Evolutionary conservation across 1,140 invertebrate species (phyloP).

Genomic region (Cotesia glomerata): DNA sequence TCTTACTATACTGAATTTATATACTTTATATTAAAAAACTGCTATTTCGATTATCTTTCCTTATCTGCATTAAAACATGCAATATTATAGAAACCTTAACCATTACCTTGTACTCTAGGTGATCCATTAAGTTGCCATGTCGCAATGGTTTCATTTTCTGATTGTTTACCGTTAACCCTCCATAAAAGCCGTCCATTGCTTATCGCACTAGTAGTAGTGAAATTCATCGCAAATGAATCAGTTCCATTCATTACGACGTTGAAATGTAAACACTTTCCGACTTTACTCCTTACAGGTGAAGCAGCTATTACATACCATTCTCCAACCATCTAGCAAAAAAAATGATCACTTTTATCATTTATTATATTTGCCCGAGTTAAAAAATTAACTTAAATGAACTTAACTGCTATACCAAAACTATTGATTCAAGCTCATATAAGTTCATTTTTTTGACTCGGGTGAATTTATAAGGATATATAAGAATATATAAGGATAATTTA

Average conservation of each 20-base stretch:
- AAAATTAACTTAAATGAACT: too few species aligned
- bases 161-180: constrained; percentile 9
- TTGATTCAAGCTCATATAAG: too few species aligned
- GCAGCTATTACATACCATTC: constrained; percentile 28
- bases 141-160: constrained; percentile 21
- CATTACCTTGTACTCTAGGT: constrained; percentile 16
- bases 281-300: background rate
- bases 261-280: constrained; percentile 23
- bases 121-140: constrained; percentile 33
- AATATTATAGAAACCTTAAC: too few species aligned
- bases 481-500: background rate
- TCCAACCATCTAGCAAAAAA: constrained; percentile 17
- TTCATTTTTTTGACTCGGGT: too few species aligned
- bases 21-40: too few species aligned
- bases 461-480: too few species aligned
- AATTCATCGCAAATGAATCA: constrained; percentile 26
- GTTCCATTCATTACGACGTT: background rate
- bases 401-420: too few species aligned
- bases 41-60: too few species aligned
- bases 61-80: too few species aligned
- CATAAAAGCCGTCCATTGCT: constrained; percentile 14
- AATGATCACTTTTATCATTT: background rate
- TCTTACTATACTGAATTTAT: too few species aligned
- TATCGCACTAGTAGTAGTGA: constrained; percentile 18
- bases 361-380: too few species aligned